Conservation (phyloP, 2,797 vertebrate species). For the Pagetopsis macropterus region DNA sequence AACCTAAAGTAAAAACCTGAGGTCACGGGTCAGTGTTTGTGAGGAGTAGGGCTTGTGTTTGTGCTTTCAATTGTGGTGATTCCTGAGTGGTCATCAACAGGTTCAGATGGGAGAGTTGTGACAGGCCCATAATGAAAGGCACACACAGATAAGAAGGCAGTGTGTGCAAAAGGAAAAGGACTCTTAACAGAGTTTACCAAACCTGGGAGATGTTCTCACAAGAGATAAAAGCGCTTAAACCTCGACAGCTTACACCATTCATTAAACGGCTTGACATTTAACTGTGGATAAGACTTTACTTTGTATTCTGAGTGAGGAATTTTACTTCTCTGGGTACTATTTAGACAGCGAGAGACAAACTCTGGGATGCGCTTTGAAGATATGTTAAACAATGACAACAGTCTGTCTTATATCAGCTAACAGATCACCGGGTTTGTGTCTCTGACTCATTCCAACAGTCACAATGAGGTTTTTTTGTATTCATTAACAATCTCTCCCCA, state of each 20-base stretch:
- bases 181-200: conserved; percentile 56
- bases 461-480: conserved; percentile 21
- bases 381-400: conserved; percentile 62
- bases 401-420: conserved; percentile 44
- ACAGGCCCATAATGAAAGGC: conserved; percentile 66
- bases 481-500: neutral
- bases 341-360: conserved; percentile 40
- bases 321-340: conserved; percentile 28
- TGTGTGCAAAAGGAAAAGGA: conserved; percentile 53
- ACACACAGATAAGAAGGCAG: conserved; percentile 67
- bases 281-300: conserved; percentile 44
- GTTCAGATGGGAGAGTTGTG: conserved; percentile 42
- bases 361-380: conserved; percentile 38
- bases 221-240: conserved; percentile 61
- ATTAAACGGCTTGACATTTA: conserved; percentile 55
- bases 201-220: conserved; percentile 62
- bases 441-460: conserved; percentile 9
- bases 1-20: conserved; percentile 50
- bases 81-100: conserved; percentile 69
- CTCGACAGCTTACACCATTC: conserved; percentile 60
- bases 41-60: conserved; percentile 50
- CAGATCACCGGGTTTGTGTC: conserved; percentile 27
- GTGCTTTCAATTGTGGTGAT: conserved; percentile 65
- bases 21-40: conserved; percentile 59
- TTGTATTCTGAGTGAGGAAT: conserved; percentile 46